phyloP scores from a whole-genome alignment of 1,140 invertebrate species.

The Rhopalosiphum maidis region DNA sequence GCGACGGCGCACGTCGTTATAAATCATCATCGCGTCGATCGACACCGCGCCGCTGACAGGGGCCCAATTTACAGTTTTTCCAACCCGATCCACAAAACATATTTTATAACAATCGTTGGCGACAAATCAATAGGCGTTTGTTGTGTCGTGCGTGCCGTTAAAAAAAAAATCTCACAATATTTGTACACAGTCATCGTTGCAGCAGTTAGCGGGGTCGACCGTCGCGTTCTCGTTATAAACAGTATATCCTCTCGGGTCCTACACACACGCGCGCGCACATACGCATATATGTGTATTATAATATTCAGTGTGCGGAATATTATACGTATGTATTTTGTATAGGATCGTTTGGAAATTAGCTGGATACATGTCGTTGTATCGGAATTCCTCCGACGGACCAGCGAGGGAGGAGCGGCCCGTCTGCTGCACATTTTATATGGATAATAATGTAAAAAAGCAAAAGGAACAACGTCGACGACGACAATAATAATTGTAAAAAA shows the following conservation, averaged over 20 bases:
- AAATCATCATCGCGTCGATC: background rate
- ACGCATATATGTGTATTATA: background rate
- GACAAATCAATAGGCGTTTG: conserved; percentile 24
- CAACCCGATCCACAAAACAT: conserved; percentile 19
- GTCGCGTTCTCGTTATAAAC: background rate
- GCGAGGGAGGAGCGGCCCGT: background rate
- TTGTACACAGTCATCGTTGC: conserved; percentile 35
- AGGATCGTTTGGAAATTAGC: conserved; percentile 17
- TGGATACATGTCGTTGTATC: background rate
- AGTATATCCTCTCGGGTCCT: background rate
- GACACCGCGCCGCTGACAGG: background rate
- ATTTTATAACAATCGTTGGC: conserved; percentile 19
- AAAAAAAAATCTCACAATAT: conserved; percentile 12
- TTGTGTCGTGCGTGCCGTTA: background rate
- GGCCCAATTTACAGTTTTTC: background rate
- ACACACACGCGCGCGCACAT: too few relatives aligned
- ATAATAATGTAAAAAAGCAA: background rate
- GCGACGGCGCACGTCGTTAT: conserved; percentile 33
- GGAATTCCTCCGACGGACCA: background rate
- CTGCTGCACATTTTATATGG: background rate
- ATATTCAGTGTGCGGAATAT: background rate
- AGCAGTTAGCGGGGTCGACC: conserved; percentile 9
- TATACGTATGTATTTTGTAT: background rate
- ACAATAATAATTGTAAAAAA: conserved; percentile 3
- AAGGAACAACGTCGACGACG: background rate